Conservation (phyloP, 2,113 vertebrate species). For the Rhinolophus ferrumequinum region DNA sequence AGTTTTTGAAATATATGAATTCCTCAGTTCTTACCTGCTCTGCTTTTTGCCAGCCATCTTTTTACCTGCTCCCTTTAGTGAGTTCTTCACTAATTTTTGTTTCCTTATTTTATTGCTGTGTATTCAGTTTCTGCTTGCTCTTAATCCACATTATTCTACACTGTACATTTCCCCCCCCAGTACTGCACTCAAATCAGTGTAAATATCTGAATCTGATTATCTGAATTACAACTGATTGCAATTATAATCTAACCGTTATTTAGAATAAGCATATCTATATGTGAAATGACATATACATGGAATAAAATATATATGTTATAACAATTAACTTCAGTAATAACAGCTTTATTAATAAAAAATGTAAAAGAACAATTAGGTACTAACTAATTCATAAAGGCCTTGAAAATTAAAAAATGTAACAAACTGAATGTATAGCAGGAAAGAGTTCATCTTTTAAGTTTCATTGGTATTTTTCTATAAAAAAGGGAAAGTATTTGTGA, state of each 20-base stretch:
- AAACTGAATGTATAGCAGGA: neutral
- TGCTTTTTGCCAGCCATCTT: neutral
- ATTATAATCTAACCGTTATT: neutral
- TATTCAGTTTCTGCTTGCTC: neutral
- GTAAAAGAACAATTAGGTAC: neutral
- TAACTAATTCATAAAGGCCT: neutral
- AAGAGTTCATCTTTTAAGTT: neutral
- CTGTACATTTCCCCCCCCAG: neutral
- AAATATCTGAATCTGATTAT: neutral
- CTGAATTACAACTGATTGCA: neutral
- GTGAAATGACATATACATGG: neutral
- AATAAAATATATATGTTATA: neutral
- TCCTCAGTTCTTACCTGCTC: neutral
- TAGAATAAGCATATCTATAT: neutral
- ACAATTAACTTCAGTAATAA: neutral
- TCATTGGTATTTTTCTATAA: neutral
- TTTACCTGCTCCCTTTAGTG: no score
- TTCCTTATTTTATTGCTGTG: neutral
- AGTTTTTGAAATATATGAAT: neutral
- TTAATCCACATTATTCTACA: neutral
- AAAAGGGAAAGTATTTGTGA: neutral
- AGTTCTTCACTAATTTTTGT: neutral
- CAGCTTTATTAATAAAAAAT: neutral
- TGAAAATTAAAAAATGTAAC: neutral
- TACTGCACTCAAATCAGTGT: no score